Evolutionary conservation across 2,113 vertebrate species (phyloP), one percentile per base, ranked within the genome.

Genomic region (Osmerus eperlanus): DNA sequence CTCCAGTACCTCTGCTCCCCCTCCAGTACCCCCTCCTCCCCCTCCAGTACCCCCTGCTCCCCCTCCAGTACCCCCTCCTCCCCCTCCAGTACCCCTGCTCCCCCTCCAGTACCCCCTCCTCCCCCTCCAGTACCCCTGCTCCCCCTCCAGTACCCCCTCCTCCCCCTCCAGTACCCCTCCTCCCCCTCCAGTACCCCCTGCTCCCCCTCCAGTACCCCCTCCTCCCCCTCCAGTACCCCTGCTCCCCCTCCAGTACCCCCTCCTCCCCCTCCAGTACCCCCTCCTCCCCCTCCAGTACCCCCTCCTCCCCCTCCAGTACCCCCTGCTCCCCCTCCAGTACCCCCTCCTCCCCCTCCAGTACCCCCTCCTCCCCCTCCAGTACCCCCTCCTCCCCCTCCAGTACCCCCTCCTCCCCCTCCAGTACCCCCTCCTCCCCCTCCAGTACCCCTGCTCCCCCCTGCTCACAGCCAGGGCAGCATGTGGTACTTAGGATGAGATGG

Each of bases 201-300:
- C n/a, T n/a, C n/a, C n/a, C n/a, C n/a, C n/a, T n/a, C 81, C 83
- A 59, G 76, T 64, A 13, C 7, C 32, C 32, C 54, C 65, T 53
- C 19, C 41, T 21, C 25, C 65, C 7, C 3, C 47, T 23, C 54
- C 51, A 61, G 18, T 21, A 51, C 18, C 70, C 29, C 62, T 19
- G 41, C 32, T 3, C 32, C 32, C 32, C 6, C 32, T 7, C 3
- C 32, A 36, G 32, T 54, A 59, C 68, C 68, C 25, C 64, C n/a
- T 5, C 21, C 51, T 15, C 23, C 32, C 41, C 67, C 32, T 16
- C n/a, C 70, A 65, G 76, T 62, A 54, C 55, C 77, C 61, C 54
- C 65, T 52, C 51, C 13, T 55, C 21, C 75, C 61, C 58, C n/a
- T n/a, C n/a, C n/a, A n/a, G n/a, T n/a, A n/a, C n/a, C n/a, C n/a